Percentiles rank a stretch among this genome's conserved stretches.
Evolutionary conservation across 2,888 invertebrate genomes (phyloP).

Genomic region (Hanleya hanleyi): DNA sequence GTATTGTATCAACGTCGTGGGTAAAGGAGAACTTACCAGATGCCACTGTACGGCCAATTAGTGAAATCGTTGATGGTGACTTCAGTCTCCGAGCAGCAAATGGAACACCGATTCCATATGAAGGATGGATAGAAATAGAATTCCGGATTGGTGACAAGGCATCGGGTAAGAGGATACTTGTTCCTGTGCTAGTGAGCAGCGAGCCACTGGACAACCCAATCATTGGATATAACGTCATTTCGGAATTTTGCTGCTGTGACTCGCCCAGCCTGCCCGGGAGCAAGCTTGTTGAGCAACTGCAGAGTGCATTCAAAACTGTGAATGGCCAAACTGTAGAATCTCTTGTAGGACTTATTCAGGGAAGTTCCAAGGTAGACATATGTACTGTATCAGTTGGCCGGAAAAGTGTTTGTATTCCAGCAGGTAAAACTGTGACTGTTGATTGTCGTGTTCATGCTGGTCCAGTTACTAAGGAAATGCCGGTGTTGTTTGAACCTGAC

Average conservation of each 20-base stretch:
- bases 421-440: background rate
- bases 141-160: background rate
- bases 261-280: no score
- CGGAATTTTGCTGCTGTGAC: background rate
- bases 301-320: background rate
- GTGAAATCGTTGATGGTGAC: background rate
- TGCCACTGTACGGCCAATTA: background rate
- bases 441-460: background rate
- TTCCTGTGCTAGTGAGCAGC: background rate
- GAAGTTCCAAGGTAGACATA: background rate
- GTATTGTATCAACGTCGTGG: background rate
- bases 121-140: slow-evolving; percentile 5
- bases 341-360: background rate
- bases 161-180: background rate
- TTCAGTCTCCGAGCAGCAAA: background rate
- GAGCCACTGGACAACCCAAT: background rate
- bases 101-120: background rate
- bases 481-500: background rate
- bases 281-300: slow-evolving; percentile 1
- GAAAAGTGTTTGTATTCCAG: background rate
- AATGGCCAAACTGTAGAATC: background rate
- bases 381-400: background rate
- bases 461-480: background rate
- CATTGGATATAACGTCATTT: background rate
- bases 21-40: background rate